phyloP scores from a whole-genome alignment of 2,888 invertebrate genomes.

The Ceraclea dissimilis region DNA sequence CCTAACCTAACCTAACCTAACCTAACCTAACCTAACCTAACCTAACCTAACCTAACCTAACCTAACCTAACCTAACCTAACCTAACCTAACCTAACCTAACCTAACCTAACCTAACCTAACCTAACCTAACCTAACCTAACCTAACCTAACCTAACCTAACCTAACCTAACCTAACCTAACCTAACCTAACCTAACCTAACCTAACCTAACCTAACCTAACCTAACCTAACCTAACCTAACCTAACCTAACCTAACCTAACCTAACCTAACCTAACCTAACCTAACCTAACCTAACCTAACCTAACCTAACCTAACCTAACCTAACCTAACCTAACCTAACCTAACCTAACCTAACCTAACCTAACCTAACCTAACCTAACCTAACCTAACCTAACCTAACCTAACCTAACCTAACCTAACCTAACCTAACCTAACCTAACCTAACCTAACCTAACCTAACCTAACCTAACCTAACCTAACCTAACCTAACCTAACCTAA shows the following conservation, averaged over 20 bases:
- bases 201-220: constrained; percentile 2
- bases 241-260: constrained; percentile 2
- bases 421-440: constrained; percentile 2
- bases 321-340: constrained; percentile 2
- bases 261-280: constrained; percentile 2
- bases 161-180: constrained; percentile 4
- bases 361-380: constrained; percentile 2
- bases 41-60: constrained; percentile 2
- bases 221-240: constrained; percentile 2
- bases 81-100: constrained; percentile 2
- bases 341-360: constrained; percentile 2
- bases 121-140: constrained; percentile 2
- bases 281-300: constrained; percentile 2
- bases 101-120: constrained; percentile 2
- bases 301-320: constrained; percentile 2
- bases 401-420: constrained; percentile 2
- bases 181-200: constrained; percentile 8
- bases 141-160: constrained; percentile 2
- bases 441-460: constrained; percentile 2
- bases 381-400: constrained; percentile 2
- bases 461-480: constrained; percentile 2
- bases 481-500: constrained; percentile 2
- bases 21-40: constrained; percentile 2
- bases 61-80: constrained; percentile 2
- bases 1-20: constrained; percentile 2